A percentile compares a stretch with the other conserved stretches of the same genome.
Evolutionary conservation across 2,113 vertebrate genomes (phyloP).

Genomic region (Campylomormyrus tamandua): DNA sequence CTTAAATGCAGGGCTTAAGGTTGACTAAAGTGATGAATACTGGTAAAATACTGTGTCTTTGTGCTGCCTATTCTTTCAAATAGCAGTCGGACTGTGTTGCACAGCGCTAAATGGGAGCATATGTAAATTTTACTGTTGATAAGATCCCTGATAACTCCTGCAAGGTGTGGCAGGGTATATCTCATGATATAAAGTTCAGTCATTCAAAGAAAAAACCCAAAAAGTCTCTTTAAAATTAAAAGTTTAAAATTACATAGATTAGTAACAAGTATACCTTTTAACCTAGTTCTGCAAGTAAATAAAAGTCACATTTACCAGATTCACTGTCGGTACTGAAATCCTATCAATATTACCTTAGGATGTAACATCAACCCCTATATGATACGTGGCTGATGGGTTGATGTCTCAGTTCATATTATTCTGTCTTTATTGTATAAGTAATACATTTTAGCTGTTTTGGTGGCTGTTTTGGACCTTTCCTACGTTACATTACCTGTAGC

Average conservation of each 20-base stretch:
- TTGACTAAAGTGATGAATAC: not conserved
- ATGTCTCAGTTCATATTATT: not conserved
- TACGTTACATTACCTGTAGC: not conserved
- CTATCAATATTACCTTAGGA: not conserved
- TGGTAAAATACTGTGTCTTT: not conserved
- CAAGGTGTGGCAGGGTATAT: not conserved
- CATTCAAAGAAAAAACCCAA: not conserved
- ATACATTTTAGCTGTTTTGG: not conserved
- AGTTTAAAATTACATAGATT: not conserved
- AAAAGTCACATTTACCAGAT: not conserved
- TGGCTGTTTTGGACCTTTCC: not conserved
- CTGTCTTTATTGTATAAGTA: not conserved
- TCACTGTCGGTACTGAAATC: not conserved
- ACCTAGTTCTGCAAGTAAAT: not conserved
- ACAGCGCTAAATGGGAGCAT: not conserved
- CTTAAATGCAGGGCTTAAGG: not conserved
- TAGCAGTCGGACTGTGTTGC: not conserved
- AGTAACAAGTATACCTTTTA: not conserved
- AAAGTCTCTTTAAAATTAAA: not conserved
- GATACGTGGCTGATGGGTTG: not conserved
- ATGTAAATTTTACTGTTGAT: not conserved
- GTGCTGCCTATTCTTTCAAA: not conserved
- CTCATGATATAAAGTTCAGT: not conserved
- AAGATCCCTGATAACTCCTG: not conserved
- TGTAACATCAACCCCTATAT: not conserved